Evolutionary conservation across 2,113 vertebrate genomes (phyloP), one percentile per base, ranked within the genome.

Genomic region (Protomyctophum bolini): DNA sequence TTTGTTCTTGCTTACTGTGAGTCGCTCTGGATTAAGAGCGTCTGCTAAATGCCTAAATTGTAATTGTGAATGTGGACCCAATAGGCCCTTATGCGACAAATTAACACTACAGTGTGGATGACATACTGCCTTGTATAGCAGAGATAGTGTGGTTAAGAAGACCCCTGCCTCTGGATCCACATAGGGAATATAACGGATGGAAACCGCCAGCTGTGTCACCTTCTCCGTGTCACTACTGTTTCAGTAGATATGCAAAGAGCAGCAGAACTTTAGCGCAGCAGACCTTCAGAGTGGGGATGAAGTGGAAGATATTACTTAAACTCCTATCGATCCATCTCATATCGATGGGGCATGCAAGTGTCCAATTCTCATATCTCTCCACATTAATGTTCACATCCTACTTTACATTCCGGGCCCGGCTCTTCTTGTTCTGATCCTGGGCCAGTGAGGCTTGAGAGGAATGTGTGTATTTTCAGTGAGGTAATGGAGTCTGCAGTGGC

Each of bases 401-500:
- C 64, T 80, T 63, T 75, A 67, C 48, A 62, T 74, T 66, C 67
- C 58, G 3, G 33, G 6, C 50, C 75, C 21, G 64, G 9, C 74
- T 70, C 70, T 56, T 15, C 68, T 72, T 66, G 57, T 73, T 78
- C 72, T 58, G 66, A 81, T 69, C 57, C 21, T 14, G 14, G 33
- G 58, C 72, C 66, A 55, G 60, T 56, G 76, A 80, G 69, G 63
- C 84, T 80, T 71, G 33, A 55, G 60, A 71, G 56, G 51, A 73
- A 67, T 72, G 61, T 72, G 69, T 79, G 47, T 74, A 57, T 75
- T 57, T 81, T 69, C 33, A 41, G 33, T 77, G 63, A 10, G 6
- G 77, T 77, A 82, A 87, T 81, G 61, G 80, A 83, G 75, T 84
- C 65, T 51, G 68, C 63, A 82, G 58, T 75, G 46, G 48, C 66